These are phyloP conservation scores for Eristalis intricaria DNA, from an alignment of 2,888 invertebrate genomes.

Conservation along the genomic window DNA sequence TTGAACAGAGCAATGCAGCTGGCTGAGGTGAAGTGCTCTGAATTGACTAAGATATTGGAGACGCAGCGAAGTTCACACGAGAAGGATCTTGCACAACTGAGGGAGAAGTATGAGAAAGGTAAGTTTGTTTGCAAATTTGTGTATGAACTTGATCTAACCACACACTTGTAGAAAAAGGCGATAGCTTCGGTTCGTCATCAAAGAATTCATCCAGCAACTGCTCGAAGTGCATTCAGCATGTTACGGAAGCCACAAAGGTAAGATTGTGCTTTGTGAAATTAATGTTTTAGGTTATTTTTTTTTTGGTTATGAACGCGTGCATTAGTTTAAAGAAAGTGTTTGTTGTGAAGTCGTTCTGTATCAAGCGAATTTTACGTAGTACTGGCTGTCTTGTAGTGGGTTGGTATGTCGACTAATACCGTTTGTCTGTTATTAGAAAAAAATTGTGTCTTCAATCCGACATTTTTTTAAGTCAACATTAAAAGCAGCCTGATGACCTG, in stretches of 20 bases:
- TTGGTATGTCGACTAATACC: too few relatives aligned
- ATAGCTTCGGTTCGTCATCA: conserved; percentile 71
- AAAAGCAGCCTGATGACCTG: too few relatives aligned
- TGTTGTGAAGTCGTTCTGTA: too few relatives aligned
- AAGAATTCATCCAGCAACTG: conserved; percentile 74
- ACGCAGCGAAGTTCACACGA: conserved; percentile 81
- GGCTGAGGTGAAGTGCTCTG: conserved; percentile 78
- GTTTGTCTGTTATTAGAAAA: too few relatives aligned
- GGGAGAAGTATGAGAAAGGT: conserved; percentile 76
- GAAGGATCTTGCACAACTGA: conserved; percentile 75
- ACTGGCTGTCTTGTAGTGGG: too few relatives aligned
- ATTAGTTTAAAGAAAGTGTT: too few relatives aligned
- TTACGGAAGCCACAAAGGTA: conserved; percentile 78
- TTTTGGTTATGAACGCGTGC: too few relatives aligned
- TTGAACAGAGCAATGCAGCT: conserved; percentile 81
- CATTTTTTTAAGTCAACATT: too few relatives aligned
- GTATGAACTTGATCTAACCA: neutral
- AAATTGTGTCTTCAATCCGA: too few relatives aligned
- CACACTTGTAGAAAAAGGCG: conserved; percentile 59
- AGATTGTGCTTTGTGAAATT: neutral
- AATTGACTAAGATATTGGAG: conserved; percentile 82
- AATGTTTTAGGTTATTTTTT: too few relatives aligned
- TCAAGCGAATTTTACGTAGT: too few relatives aligned
- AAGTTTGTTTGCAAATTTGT: neutral
- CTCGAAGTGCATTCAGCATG: conserved; percentile 77